Conservation (phyloP, 2,113 vertebrate genomes). For the Syrmaticus mikado region DNA sequence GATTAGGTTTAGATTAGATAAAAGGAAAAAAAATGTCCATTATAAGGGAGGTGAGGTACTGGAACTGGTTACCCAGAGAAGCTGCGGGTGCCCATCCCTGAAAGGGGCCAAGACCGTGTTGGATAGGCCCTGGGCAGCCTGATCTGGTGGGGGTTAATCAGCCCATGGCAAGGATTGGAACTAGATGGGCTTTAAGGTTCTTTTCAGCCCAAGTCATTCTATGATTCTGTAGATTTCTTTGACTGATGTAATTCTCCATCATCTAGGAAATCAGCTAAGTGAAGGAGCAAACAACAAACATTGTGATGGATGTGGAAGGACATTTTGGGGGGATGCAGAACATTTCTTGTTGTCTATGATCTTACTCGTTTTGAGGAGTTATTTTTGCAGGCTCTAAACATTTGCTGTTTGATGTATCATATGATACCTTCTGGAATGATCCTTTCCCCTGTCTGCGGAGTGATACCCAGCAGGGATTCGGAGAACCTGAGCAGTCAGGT, state of each 20-base stretch:
- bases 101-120: neutral
- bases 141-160: neutral
- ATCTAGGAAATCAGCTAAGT: neutral
- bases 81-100: neutral
- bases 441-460: neutral
- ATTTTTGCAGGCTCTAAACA: neutral
- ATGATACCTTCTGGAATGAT: neutral
- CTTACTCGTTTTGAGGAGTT: neutral
- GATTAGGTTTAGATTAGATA: neutral
- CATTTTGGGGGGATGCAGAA: neutral
- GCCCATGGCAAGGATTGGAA: neutral
- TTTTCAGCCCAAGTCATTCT: neutral
- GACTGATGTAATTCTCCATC: neutral
- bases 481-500: neutral
- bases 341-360: neutral
- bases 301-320: neutral
- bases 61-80: neutral
- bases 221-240: neutral
- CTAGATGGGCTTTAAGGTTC: neutral
- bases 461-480: neutral
- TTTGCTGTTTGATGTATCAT: neutral
- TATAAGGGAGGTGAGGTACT: neutral
- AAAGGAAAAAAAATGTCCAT: neutral
- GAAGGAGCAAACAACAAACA: neutral
- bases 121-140: neutral